Conservation (phyloP, 2,113 vertebrate genomes). For the Atractosteus spatula region DNA sequence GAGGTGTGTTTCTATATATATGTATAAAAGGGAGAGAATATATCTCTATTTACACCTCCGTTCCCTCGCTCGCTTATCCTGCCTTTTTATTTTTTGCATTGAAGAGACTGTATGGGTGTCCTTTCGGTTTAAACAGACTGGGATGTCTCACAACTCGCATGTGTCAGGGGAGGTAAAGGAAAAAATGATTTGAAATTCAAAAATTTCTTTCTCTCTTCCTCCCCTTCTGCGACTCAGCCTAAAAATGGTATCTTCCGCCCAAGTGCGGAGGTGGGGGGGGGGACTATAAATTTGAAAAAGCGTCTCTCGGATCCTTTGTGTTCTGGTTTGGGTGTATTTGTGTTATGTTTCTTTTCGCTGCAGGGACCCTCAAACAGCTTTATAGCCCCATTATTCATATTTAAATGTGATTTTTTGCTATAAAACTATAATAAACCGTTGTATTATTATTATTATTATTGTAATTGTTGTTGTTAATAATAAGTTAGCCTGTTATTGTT, state of each 20-base stretch:
- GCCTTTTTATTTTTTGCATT: slow-evolving; percentile 84
- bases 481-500: no score
- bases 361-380: no score
- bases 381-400: no score
- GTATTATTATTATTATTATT: not conserved
- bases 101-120: slow-evolving; percentile 90
- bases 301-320: slow-evolving; percentile 63
- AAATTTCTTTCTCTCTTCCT: slow-evolving; percentile 41
- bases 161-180: slow-evolving; percentile 40
- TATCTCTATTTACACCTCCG: slow-evolving; percentile 71
- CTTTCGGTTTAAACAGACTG: slow-evolving; percentile 97
- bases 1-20: slow-evolving; percentile 65
- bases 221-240: slow-evolving; percentile 52
- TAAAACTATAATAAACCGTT: no score
- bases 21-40: slow-evolving; percentile 60
- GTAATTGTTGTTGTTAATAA: not conserved
- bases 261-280: slow-evolving; percentile 51
- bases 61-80: slow-evolving; percentile 73
- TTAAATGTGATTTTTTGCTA: no score
- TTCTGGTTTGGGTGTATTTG: slow-evolving; percentile 19
- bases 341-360: no score
- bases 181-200: slow-evolving; percentile 33
- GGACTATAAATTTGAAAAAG: slow-evolving; percentile 72
- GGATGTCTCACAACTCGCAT: slow-evolving; percentile 74
- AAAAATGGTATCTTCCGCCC: slow-evolving; percentile 76